phyloP scores from a whole-genome alignment of 30 jellyfish, hydroid and myxozoan species.

The Hydractinia symbiolongicarpus region DNA sequence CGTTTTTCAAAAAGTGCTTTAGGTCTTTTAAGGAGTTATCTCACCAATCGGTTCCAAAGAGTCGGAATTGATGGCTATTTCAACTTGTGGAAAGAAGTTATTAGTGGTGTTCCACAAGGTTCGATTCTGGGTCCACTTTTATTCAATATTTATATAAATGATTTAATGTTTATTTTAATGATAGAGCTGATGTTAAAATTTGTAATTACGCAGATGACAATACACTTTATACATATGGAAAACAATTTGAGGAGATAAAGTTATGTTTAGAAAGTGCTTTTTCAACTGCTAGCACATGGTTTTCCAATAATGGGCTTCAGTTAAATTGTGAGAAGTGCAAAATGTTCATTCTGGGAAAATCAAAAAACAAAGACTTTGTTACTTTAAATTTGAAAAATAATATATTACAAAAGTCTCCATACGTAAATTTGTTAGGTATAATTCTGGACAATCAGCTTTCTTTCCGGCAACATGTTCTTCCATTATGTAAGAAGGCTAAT shows the following conservation, averaged over 20 bases:
- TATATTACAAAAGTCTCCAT: not conserved
- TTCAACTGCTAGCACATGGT: not conserved
- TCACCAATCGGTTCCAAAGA: too few species aligned
- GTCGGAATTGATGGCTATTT: too few species aligned
- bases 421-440: not conserved
- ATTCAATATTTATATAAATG: too few species aligned
- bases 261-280: not conserved
- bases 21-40: too few species aligned
- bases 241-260: not conserved
- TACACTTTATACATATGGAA: not conserved
- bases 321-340: not conserved
- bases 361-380: not conserved
- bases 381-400: not conserved
- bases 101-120: too few species aligned
- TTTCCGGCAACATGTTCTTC: not conserved
- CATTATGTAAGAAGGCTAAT: not conserved
- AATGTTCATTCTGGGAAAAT: constrained; percentile 3
- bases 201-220: not conserved
- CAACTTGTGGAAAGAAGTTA: too few species aligned
- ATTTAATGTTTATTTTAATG: not conserved
- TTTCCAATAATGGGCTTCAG: constrained; percentile 8
- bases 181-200: not conserved
- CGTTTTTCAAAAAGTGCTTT: too few species aligned
- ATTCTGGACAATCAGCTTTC: constrained; percentile 11
- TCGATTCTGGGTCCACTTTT: too few species aligned